phyloP scores from a whole-genome alignment of 2,888 invertebrate species.

The Gibbula magus region DNA sequence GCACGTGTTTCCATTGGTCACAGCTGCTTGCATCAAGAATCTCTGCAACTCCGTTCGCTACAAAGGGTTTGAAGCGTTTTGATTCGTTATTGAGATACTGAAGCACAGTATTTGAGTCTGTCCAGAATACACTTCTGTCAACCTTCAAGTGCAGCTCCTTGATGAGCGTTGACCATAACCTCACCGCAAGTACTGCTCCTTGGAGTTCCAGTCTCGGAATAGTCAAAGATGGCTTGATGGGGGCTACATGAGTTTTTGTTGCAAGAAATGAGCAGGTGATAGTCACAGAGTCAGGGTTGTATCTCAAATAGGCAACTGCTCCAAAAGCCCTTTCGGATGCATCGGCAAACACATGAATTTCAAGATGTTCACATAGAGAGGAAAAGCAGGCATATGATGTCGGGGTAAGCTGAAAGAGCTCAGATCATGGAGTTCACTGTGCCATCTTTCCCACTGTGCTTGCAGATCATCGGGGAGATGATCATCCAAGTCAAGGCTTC shows the following conservation, averaged over 20 bases:
- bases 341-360: too few species aligned
- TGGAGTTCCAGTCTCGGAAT: slow-evolving; percentile 13
- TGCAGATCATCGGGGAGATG: background rate
- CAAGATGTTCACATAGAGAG: too few species aligned
- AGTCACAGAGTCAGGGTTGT: too few species aligned
- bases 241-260: background rate
- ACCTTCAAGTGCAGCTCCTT: background rate
- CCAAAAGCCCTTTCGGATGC: too few species aligned
- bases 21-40: background rate
- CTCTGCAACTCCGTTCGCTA: background rate
- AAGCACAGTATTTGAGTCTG: background rate
- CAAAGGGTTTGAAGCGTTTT: slow-evolving; percentile 3
- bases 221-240: background rate
- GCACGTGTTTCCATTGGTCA: too few species aligned
- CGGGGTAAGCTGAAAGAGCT: background rate
- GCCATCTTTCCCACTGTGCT: background rate
- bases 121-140: background rate
- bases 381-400: too few species aligned
- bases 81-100: slow-evolving; percentile 1
- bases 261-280: too few species aligned
- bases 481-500: slow-evolving; percentile 12
- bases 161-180: background rate
- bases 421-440: background rate
- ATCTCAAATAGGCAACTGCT: too few species aligned
- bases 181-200: background rate